Base-by-base conservation (phyloP, 1,140 invertebrate species). In the Andrena cerasifolii region DNA sequence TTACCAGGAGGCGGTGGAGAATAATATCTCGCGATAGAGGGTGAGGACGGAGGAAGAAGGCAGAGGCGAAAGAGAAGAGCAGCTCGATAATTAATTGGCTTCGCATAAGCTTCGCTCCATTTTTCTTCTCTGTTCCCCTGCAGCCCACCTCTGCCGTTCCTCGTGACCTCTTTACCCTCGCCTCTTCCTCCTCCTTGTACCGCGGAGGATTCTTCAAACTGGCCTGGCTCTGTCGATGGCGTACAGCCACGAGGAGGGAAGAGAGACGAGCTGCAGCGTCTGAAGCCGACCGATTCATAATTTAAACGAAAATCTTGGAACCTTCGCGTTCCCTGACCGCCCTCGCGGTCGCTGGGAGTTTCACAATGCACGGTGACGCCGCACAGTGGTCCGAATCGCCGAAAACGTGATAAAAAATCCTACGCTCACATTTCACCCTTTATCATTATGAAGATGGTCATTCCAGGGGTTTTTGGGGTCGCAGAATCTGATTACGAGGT, bases 11-110 rank as follows among this genome's bases (percentile, higher is more conserved):
- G 21, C 47, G 40, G 51, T 18, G 33, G 73, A 58, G 81, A 82
- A 85, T 85, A 61, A 85, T 79, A 79, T 85, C 36, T 79, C 40
- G 43, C 14, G 21, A 53, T 31, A 18, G 45, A 40, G 61, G n/a
- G 12, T 49, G 14, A 31, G 18, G 33, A 21, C 18, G 51, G 6
- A 24, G 18, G 26, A 21, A 49, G 36, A 31, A 1, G 18, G 56
- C 43, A 3, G 28, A 3, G 26, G n/a, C 26, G n/a, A 36, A 49
- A 74, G 45, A 74, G 24, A 56, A 79, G 51, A 56, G 59, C 51
- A 62, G 82, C 73, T 66, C 51, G 79, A 86, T 86, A 83, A 86
- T 86, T 86, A 86, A 86, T 84, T 86, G 84, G 75, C 76, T 77
- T 79, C 72, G 67, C 75, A 85, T 83, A 85, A 86, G 80, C 78